phyloP scores from a whole-genome alignment of 2,888 invertebrate genomes.

The Cantharis rustica region DNA sequence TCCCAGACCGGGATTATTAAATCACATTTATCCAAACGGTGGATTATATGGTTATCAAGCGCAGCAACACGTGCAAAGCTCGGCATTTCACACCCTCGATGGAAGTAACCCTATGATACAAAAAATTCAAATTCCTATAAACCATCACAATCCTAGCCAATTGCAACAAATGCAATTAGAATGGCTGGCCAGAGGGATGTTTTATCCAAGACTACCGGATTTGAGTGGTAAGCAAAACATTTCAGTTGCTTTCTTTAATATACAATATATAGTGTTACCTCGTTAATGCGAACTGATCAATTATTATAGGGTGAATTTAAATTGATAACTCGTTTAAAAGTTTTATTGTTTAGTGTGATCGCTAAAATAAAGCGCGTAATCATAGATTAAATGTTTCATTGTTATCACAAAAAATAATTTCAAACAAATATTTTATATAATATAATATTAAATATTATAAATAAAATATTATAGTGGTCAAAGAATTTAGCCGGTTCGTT shows the following conservation, averaged over 20 bases:
- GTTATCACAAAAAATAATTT: no score
- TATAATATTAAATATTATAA: no score
- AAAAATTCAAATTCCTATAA: conserved; percentile 56
- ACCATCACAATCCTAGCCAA: conserved; percentile 57
- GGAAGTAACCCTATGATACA: conserved; percentile 54
- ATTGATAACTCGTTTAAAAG: not conserved
- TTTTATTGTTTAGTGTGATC: no score
- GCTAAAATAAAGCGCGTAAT: no score
- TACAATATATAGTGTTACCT: not conserved
- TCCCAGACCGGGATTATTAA: conserved; percentile 66
- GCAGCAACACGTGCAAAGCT: conserved; percentile 59
- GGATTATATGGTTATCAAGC: conserved; percentile 56
- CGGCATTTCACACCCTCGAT: conserved; percentile 61
- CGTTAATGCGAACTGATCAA: not conserved
- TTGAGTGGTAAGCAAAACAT: conserved; percentile 68
- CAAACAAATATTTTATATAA: no score
- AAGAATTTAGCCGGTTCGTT: no score
- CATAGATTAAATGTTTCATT: no score
- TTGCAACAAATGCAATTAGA: conserved; percentile 84
- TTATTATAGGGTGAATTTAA: not conserved
- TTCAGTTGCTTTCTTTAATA: not conserved
- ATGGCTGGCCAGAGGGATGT: conserved; percentile 91
- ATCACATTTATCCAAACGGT: conserved; percentile 50
- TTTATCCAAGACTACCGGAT: conserved; percentile 87
- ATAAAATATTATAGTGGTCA: no score